Evolutionary conservation across 2,888 invertebrate genomes (phyloP).

Genomic region (Atethmia centrago): DNA sequence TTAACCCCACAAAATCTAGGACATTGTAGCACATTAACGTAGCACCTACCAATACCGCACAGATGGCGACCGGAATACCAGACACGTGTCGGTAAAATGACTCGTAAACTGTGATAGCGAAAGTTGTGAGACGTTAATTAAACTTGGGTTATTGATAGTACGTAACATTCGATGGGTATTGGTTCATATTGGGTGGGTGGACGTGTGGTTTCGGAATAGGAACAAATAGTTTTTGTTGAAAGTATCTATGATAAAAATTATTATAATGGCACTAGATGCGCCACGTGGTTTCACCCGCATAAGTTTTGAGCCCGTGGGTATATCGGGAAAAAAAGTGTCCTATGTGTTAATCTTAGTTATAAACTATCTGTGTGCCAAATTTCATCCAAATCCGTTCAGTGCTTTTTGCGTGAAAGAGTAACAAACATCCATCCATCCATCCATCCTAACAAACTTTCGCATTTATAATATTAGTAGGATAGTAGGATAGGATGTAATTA

Average conservation of each 20-base stretch:
- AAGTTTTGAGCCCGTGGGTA: no score
- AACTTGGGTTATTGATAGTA: constrained; percentile 52
- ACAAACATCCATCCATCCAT: neutral
- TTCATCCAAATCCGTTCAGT: no score
- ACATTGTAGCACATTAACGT: constrained; percentile 15
- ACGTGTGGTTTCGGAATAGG: neutral
- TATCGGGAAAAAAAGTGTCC: no score
- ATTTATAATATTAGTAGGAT: no score
- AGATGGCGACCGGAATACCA: constrained; percentile 54
- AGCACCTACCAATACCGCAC: constrained; percentile 48
- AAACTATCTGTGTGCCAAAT: no score
- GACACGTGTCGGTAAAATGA: constrained; percentile 48
- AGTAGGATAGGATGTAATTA: no score
- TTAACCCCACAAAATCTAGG: constrained; percentile 32
- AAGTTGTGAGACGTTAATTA: constrained; percentile 55
- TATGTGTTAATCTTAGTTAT: no score
- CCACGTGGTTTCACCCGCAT: no score
- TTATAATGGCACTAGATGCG: no score
- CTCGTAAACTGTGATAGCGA: constrained; percentile 55
- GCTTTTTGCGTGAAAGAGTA: no score
- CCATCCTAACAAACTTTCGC: no score
- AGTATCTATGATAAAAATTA: neutral
- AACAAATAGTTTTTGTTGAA: neutral
- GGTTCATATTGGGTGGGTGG: neutral
- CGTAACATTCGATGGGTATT: constrained; percentile 23